A percentile compares a stretch with the other conserved stretches of the same genome.
Conservation (phyloP, 37 sponge, comb jelly and placozoan genomes). For the Beroe ovata region DNA sequence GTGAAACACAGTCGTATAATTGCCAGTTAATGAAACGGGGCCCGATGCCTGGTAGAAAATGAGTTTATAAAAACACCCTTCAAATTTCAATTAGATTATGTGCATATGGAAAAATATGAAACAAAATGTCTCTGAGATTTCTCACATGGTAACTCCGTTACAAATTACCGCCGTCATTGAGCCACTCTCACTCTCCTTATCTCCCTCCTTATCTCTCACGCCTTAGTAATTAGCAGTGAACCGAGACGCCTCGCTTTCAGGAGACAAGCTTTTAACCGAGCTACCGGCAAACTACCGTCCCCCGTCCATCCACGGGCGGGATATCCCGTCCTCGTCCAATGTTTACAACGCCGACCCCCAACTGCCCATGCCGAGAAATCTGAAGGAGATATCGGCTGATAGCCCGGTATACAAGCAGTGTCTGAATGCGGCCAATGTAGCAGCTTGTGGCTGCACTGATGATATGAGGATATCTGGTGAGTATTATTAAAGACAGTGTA, state of each 20-base stretch:
- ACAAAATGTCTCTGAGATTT: no score
- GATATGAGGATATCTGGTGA: slow-evolving; percentile 37
- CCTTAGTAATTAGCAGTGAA: background rate
- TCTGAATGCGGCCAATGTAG: background rate
- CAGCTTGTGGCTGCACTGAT: slow-evolving; percentile 12
- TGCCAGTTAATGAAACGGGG: background rate
- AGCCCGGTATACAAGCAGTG: slow-evolving; percentile 25
- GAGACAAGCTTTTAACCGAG: background rate
- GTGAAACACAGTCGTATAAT: no score
- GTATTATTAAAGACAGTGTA: no score
- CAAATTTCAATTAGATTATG: background rate
- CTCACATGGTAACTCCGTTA: no score
- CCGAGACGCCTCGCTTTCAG: background rate
- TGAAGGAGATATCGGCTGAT: background rate
- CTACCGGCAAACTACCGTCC: slow-evolving; percentile 53
- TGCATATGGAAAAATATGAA: no score
- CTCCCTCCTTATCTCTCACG: no score
- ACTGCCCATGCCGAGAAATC: background rate
- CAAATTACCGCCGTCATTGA: no score
- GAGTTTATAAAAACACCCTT: background rate
- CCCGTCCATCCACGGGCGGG: slow-evolving; percentile 50
- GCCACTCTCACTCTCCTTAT: no score
- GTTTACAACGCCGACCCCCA: slow-evolving; percentile 53
- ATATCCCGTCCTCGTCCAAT: slow-evolving; percentile 6
- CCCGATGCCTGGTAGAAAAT: background rate